Evolutionary conservation across 2,888 invertebrate species (phyloP), one percentile per base, ranked within the genome.

Genomic region (Fabriciana adippe): DNA sequence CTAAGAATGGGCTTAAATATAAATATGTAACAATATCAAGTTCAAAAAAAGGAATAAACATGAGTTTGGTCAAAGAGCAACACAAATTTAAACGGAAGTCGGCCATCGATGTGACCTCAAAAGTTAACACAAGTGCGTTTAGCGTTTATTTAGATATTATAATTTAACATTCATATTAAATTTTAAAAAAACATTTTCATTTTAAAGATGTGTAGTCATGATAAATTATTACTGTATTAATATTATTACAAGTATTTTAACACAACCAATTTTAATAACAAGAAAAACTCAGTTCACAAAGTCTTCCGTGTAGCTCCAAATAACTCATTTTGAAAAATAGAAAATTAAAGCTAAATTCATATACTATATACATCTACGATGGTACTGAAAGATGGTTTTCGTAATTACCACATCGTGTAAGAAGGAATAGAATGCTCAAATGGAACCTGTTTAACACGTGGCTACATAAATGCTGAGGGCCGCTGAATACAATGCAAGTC

Each of bases 371-470:
- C n/a, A 0, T 5, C 35, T 8, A 35, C 8, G 35, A 35, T 35
- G 35, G 8, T 35, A 35, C 35, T 35, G 8, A 35, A 8, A 8
- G 35, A 11, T 41, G 8, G 11, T 11, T 41, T 41, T 41, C 11
- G 35, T 15, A 57, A 13, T n/a, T 8, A 26, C 15, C n/a, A 47
- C 31, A 18, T 14, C 3, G 51, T 51, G 18, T 54, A 56, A 66
- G 31, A 56, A 66, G 31, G 50, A 59, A 21, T 26, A 21, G 55
- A 80, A 47, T 72, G 77, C 75, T 74, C 79, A 79, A 83, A 78
- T 75, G 75, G 84, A 90, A 89, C 86, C 84, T 88, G 89, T 86
- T 86, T 76, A 83, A 86, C 90, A 90, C 88, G 89, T 90, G 90
- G 86, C 79, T 77, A 76, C 79, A 78, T 81, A 78, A 80, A 75